A percentile compares a stretch with the other conserved stretches of the same genome.
Conservation (phyloP, 2,797 vertebrate species). For the Protonibea diacanthus region DNA sequence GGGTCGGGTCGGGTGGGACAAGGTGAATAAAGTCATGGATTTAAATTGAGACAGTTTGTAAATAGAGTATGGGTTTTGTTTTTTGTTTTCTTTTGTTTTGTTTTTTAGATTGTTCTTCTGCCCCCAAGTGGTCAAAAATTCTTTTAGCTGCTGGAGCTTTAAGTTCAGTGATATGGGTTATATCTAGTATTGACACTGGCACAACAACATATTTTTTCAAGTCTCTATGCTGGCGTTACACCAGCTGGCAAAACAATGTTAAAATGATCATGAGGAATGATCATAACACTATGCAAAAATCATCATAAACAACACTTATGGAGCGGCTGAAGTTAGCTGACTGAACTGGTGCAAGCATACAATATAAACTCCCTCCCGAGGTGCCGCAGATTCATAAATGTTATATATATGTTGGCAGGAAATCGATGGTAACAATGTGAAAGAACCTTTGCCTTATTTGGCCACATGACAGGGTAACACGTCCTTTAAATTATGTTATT, state of each 20-base stretch:
- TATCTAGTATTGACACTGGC: background rate
- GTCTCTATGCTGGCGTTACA: background rate
- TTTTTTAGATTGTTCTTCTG: background rate
- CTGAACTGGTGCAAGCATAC: background rate
- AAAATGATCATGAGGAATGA: background rate
- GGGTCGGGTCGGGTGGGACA: no score
- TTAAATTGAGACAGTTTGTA: background rate
- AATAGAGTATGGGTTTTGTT: background rate
- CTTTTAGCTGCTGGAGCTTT: background rate
- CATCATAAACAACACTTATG: background rate
- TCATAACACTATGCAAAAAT: background rate
- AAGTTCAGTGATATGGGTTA: background rate
- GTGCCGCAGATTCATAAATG: constrained; percentile 15
- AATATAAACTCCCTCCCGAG: constrained; percentile 2
- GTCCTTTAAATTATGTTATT: constrained; percentile 49
- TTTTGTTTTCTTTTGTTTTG: no score
- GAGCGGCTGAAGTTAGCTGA: background rate
- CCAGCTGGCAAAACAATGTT: background rate
- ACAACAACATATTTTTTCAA: background rate
- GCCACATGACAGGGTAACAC: constrained; percentile 28
- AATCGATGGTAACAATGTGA: constrained; percentile 20
- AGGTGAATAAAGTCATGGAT: no score
- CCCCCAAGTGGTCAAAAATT: background rate
- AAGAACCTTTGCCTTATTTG: constrained; percentile 54
- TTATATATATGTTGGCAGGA: constrained; percentile 29